Conservation (phyloP, 1,140 invertebrate species). For the Lasaia peninsularis region DNA sequence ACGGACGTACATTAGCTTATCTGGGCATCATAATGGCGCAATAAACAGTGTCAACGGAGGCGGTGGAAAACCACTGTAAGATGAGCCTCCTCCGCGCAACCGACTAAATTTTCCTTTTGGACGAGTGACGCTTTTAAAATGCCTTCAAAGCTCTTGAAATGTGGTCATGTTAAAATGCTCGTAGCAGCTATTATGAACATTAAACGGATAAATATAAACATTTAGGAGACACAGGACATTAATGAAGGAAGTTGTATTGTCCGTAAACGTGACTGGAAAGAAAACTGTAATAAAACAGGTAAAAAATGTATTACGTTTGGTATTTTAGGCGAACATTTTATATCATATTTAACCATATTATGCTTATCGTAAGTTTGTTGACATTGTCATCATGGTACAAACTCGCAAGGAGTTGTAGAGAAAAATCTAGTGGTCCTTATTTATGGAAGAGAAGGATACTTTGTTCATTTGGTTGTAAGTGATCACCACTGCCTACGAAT, state of each 20-base stretch:
- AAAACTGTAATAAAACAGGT: neutral
- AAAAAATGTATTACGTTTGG: too few species aligned
- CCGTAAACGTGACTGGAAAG: neutral
- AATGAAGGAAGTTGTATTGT: constrained; percentile 25
- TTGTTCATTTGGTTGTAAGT: too few species aligned
- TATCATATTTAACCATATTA: too few species aligned
- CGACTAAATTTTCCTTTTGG: neutral
- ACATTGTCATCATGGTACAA: too few species aligned
- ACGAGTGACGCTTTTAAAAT: constrained; percentile 12
- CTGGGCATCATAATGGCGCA: constrained; percentile 28
- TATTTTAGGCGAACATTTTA: too few species aligned
- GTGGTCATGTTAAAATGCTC: constrained; percentile 29
- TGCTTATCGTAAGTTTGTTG: too few species aligned
- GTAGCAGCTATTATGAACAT: constrained; percentile 28
- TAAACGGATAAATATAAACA: constrained; percentile 35
- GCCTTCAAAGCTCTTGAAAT: constrained; percentile 5
- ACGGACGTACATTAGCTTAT: constrained; percentile 22
- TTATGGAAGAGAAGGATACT: too few species aligned
- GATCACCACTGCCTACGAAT: too few species aligned
- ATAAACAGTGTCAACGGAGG: constrained; percentile 37
- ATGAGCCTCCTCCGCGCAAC: constrained; percentile 10
- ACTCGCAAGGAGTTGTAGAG: too few species aligned
- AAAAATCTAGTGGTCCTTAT: too few species aligned
- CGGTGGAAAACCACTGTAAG: constrained; percentile 17
- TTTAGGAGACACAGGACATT: constrained; percentile 19